Percentiles rank a stretch among this genome's conserved stretches.
Evolutionary conservation across 35 echinoderm and acorn worm species (phyloP).

Genomic region (Heliocidaris tuberculata): DNA sequence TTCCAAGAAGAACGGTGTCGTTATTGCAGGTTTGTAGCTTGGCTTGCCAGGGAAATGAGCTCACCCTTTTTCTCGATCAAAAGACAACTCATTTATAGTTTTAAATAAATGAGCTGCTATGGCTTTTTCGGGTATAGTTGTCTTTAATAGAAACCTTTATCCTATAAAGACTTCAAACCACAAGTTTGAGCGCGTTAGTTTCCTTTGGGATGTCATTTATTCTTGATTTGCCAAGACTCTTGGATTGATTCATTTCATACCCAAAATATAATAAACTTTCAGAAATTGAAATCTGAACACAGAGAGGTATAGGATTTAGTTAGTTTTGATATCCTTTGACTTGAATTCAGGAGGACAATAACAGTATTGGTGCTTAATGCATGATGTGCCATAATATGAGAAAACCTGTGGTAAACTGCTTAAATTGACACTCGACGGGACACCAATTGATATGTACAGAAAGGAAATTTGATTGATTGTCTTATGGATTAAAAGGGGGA

Average conservation of each 20-base stretch:
- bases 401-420: neutral
- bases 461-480: neutral
- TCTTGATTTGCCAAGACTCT: neutral
- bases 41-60: neutral
- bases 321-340: too few species aligned
- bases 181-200: too few species aligned
- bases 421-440: too few species aligned
- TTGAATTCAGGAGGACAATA: too few species aligned
- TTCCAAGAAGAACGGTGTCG: neutral
- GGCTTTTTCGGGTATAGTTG: too few species aligned
- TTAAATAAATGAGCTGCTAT: too few species aligned
- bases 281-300: too few species aligned
- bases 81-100: too few species aligned
- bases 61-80: neutral
- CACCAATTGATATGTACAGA: neutral
- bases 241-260: neutral
- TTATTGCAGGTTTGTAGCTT: constrained; percentile 27
- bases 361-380: neutral
- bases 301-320: too few species aligned
- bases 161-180: too few species aligned
- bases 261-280: neutral
- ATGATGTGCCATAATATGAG: neutral
- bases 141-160: too few species aligned
- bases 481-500: neutral
- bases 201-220: neutral